Conservation (phyloP, 1,140 invertebrate species). For the Triops longicaudatus region DNA sequence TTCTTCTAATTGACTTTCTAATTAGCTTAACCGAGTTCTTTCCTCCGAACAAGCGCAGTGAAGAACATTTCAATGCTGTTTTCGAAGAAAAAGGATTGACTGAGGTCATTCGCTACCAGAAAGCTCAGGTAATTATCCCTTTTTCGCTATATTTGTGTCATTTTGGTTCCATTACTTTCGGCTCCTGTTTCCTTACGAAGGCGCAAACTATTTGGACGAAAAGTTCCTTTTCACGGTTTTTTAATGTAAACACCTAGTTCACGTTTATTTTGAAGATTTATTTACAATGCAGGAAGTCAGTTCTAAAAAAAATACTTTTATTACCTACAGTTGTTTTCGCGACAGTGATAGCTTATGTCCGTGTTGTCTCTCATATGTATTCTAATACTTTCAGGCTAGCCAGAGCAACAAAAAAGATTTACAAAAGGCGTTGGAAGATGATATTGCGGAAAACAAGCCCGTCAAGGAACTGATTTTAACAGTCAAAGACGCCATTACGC, state of each 20-base stretch:
- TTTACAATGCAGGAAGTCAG: too few species aligned
- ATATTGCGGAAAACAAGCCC: constrained; percentile 69
- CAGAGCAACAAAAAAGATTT: constrained; percentile 74
- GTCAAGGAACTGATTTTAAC: constrained; percentile 71
- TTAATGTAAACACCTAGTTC: too few species aligned
- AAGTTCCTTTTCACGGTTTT: too few species aligned
- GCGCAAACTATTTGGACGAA: background rate
- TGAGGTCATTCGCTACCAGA: constrained; percentile 81
- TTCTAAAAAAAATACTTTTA: too few species aligned
- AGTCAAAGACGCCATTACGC: constrained; percentile 73
- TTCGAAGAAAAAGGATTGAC: constrained; percentile 76
- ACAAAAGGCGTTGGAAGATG: constrained; percentile 63
- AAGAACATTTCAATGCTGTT: constrained; percentile 72
- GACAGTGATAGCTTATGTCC: too few species aligned
- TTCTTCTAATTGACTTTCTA: constrained; percentile 29
- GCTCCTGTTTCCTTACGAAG: background rate
- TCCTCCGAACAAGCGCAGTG: constrained; percentile 82
- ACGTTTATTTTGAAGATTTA: too few species aligned
- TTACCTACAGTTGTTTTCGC: constrained; percentile 7
- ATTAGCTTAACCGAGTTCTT: constrained; percentile 82
- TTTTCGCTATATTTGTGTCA: background rate
- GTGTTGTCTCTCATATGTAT: too few species aligned
- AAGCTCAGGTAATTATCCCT: constrained; percentile 52
- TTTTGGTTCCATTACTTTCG: background rate
- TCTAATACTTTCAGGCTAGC: constrained; percentile 40